A percentile compares a stretch with the other conserved stretches of the same genome.
These are phyloP conservation scores for Ophion ventricosus DNA, from an alignment of 2,888 invertebrate genomes.

Conservation along the genomic window DNA sequence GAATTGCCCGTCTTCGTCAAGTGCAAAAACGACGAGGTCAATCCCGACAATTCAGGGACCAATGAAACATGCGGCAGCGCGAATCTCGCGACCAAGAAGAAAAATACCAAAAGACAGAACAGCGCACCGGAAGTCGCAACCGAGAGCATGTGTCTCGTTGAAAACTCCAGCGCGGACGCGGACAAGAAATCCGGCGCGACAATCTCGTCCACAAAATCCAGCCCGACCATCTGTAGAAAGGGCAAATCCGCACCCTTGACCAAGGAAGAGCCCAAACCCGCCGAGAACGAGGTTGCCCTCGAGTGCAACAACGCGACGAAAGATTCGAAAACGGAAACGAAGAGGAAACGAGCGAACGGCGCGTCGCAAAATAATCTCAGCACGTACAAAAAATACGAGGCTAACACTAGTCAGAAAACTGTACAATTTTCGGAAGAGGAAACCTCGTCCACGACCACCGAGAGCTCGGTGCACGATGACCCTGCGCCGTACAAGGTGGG, in stretches of 20 bases:
- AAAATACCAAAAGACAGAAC: constrained; percentile 68
- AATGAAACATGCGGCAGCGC: constrained; percentile 63
- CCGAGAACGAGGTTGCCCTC: constrained; percentile 81
- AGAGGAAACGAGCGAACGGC: constrained; percentile 74
- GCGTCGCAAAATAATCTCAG: constrained; percentile 75
- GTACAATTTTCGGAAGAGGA: constrained; percentile 86
- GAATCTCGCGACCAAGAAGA: constrained; percentile 71
- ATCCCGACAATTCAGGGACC: constrained; percentile 1
- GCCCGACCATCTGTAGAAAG: constrained; percentile 75
- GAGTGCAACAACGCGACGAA: constrained; percentile 67
- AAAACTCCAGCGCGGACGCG: constrained; percentile 65
- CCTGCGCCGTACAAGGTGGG: constrained; percentile 80
- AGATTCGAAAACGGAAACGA: constrained; percentile 67
- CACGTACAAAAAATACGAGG: constrained; percentile 78
- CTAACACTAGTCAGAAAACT: constrained; percentile 78
- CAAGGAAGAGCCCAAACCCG: constrained; percentile 76
- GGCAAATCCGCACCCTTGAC: constrained; percentile 66
- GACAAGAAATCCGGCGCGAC: constrained; percentile 72
- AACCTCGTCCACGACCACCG: constrained; percentile 89
- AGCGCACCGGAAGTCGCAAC: constrained; percentile 52
- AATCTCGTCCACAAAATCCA: constrained; percentile 73
- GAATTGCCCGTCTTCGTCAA: constrained; percentile 67
- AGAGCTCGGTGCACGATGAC: constrained; percentile 88
- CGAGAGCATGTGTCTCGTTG: constrained; percentile 40
- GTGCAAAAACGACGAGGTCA: constrained; percentile 47